phyloP scores from a whole-genome alignment of 2,113 vertebrate species.

The Monopterus albus region DNA sequence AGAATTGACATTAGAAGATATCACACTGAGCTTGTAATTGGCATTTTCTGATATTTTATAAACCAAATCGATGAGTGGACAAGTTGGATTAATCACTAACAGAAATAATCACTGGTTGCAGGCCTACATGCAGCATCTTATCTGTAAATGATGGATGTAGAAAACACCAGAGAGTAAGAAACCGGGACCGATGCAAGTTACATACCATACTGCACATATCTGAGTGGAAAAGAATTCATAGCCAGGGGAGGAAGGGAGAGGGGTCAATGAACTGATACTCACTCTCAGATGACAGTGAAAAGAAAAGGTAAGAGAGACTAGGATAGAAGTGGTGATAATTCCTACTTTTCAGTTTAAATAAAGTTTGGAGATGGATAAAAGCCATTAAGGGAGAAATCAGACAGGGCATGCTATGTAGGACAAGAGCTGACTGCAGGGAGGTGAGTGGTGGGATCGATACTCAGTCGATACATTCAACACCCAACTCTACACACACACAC shows the following conservation, averaged over 20 bases:
- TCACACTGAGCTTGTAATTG: not conserved
- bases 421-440: conserved; percentile 87
- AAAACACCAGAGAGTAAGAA: conserved; percentile 1
- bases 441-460: conserved; percentile 86
- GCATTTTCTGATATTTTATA: conserved; percentile 26
- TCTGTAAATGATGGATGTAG: conserved; percentile 4
- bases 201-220: conserved; percentile 45
- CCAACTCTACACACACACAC: conserved; percentile 65
- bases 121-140: not conserved
- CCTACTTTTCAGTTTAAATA: conserved; percentile 89
- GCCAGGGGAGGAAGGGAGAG: conserved; percentile 46
- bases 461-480: conserved; percentile 86
- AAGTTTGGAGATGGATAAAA: conserved; percentile 87
- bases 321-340: conserved; percentile 83
- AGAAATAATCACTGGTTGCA: not conserved
- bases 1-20: not conserved
- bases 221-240: conserved; percentile 59
- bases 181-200: conserved; percentile 23
- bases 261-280: conserved; percentile 61
- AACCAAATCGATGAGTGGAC: not conserved
- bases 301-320: conserved; percentile 73
- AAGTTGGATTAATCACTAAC: not conserved
- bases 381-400: conserved; percentile 88
- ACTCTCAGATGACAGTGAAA: conserved; percentile 68
- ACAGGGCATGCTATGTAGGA: conserved; percentile 87